Evolutionary conservation across 1,140 invertebrate genomes (phyloP), one percentile per base, ranked within the genome.

Genomic region (Heliothis subflexa): DNA sequence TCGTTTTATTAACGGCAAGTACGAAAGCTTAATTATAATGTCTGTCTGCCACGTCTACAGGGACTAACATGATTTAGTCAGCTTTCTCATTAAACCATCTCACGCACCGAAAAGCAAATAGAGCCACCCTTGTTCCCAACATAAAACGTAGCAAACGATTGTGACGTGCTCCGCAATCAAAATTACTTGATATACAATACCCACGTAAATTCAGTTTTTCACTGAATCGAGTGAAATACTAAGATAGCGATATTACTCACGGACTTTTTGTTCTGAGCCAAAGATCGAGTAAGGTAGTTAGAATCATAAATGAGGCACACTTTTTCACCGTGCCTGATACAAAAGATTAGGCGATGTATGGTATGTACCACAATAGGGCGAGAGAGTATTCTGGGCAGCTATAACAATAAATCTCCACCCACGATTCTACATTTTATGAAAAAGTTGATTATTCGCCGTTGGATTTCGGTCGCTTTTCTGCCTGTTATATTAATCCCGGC

Each of bases 61-160:
- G 50, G 68, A 54, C 21, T 16, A 25, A 54, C 13, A 55, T 71
- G 54, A 71, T 71, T 71, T 54, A 50, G 64, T 68, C 50, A 49
- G 50, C 40, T 21, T 61, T 74, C 52, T 81, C 66, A 74, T 79
- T 80, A 80, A 82, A 77, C 18, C 82, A 59, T 52, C 18, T 75
- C 82, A 83, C 82, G 82, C 72, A 74, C 28, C 66, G 28, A 21
- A 40, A 66, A 79, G 52, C 70, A 83, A 78, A 81, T 79, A 81
- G 76, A 81, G 77, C 64, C 61, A 64, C 70, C 47, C 64, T 71
- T 76, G 70, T 76, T 75, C 59, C 40, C 75, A 80, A 77, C 78
- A 82, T 78, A 82, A 83, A 84, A 84, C 83, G 74, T 78, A 78
- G 62, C 78, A 78, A 84, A 80, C 78, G 76, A 72, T 82, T 75